Evolutionary conservation across 2,797 vertebrate genomes (phyloP).

Genomic region (Sebastes matsubarae): DNA sequence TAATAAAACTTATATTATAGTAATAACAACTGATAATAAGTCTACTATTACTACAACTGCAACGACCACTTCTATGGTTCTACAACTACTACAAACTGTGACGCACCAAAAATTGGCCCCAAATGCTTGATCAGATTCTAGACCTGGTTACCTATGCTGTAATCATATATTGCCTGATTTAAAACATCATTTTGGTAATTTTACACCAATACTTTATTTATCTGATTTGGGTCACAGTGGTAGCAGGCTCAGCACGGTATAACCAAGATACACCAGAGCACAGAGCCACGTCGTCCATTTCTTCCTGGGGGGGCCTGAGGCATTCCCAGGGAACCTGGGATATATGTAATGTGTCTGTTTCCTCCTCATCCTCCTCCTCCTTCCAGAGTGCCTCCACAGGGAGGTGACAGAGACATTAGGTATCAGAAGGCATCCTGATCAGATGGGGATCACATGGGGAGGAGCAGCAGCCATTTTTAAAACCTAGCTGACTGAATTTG

Average conservation of each 20-base stretch:
- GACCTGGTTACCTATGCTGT: neutral
- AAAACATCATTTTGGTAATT: neutral
- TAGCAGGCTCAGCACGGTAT: neutral
- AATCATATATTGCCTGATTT: neutral
- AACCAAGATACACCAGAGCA: neutral
- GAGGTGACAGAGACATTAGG: neutral
- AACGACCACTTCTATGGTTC: no score
- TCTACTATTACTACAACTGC: no score
- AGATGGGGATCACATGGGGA: neutral
- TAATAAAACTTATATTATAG: no score
- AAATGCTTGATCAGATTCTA: neutral
- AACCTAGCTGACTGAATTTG: neutral
- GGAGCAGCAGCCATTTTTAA: no score
- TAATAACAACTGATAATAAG: no score
- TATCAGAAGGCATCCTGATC: neutral
- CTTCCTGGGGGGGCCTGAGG: neutral
- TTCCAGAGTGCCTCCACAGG: neutral
- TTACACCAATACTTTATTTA: neutral
- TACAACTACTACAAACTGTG: no score
- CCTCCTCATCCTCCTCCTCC: neutral
- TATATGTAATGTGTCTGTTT: neutral
- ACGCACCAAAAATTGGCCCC: no score
- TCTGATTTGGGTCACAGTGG: neutral
- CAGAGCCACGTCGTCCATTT: neutral
- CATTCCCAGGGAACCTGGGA: neutral